Evolutionary conservation across 1,140 invertebrate species (phyloP), one percentile per base, ranked within the genome.

Genomic region (Nephila pilipes): DNA sequence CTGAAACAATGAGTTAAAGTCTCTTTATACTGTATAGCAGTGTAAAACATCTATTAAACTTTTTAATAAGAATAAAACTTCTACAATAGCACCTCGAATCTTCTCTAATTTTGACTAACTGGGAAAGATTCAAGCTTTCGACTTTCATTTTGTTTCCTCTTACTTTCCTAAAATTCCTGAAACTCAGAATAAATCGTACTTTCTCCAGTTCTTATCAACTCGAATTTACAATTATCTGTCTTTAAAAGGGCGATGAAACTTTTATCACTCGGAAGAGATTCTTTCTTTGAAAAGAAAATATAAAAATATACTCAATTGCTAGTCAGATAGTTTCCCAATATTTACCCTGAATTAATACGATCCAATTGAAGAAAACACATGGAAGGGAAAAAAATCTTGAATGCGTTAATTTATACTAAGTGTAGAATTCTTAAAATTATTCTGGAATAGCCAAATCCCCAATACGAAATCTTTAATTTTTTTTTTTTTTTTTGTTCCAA

Each of bases 321-420:
- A 18, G 46, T 46, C 46, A 60, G 58, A 5, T 75, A 32, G 25
- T 18, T 75, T 75, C 32, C 3, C 69, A 32, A 36, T 3, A 18
- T 75, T 75, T 75, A 18, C 29, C 18, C 14, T 75, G 69, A 75
- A 36, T 75, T 75, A 75, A 75, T 32, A 36, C 29, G 14, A 14
- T 29, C 32, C 69, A 14, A 75, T 75, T 75, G 18, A 75, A 75
- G 69, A 75, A 75, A 60, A 36, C 29, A 18, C 32, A 20, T 0
- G 29, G 18, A 57, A 46, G 46, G 12, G 46, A 46, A 46, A 46
- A 83, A 57, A 36, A 32, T 36, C 25, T n/a, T 36, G 60, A 85
- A 87, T 22, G n/a, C 60, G 85, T 87, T 87, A 87, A 87, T 87
- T 60, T 63, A 63, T 54, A n/a, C 46, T 87, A 87, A 87, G 58